These are phyloP conservation scores for Mesaphorura yosii DNA, from an alignment of 1,140 invertebrate species.

Conservation along the genomic window DNA sequence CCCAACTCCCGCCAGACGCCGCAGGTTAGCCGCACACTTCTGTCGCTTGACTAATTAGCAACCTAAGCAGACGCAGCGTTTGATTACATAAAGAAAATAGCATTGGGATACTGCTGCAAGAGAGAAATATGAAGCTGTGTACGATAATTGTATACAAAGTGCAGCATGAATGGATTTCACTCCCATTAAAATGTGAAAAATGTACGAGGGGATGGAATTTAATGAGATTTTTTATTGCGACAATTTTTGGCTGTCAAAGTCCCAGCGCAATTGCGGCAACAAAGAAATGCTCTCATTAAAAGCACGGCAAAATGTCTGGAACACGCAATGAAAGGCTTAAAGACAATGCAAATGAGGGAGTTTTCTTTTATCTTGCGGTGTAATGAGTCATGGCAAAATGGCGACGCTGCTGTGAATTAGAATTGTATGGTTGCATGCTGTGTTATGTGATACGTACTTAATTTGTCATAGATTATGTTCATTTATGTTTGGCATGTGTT, in stretches of 20 bases:
- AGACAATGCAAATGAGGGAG: too few relatives aligned
- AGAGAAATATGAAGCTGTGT: not conserved
- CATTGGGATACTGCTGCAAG: not conserved
- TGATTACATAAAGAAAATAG: not conserved
- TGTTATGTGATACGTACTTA: not conserved
- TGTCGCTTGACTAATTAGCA: not conserved
- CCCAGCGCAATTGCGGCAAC: too few relatives aligned
- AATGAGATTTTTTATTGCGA: too few relatives aligned
- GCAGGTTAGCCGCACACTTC: conserved; percentile 21
- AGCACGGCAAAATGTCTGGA: too few relatives aligned
- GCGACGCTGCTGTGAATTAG: too few relatives aligned
- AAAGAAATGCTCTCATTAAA: too few relatives aligned
- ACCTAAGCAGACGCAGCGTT: not conserved
- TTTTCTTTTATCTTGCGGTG: not conserved
- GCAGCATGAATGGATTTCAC: not conserved
- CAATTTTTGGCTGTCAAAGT: too few relatives aligned
- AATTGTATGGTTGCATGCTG: not conserved
- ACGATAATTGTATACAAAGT: not conserved
- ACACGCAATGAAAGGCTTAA: too few relatives aligned
- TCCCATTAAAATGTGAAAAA: not conserved
- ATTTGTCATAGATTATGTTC: conserved; percentile 5
- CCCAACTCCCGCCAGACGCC: conserved; percentile 26
- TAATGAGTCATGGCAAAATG: too few relatives aligned
- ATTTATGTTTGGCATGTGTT: not conserved
- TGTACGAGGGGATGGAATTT: too few relatives aligned